phyloP scores from a whole-genome alignment of 2,888 invertebrate genomes.

The Hoplodrina ambigua region DNA sequence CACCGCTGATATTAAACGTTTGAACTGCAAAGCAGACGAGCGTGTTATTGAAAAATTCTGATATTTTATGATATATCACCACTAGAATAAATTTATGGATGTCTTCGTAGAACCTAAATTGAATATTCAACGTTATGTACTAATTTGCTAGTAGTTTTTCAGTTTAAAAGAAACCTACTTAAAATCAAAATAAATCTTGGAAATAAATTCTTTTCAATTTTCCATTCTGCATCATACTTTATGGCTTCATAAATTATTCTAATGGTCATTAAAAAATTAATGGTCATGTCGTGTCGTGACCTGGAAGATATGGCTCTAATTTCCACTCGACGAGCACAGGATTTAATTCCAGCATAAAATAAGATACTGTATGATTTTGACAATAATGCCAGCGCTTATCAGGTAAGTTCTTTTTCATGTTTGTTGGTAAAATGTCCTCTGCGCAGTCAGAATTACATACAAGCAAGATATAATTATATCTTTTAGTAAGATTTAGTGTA shows the following conservation, averaged over 20 bases:
- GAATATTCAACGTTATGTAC: not conserved
- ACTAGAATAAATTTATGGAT: slow-evolving; percentile 30
- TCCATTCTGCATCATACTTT: not conserved
- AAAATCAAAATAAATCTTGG: not conserved
- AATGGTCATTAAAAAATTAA: not conserved
- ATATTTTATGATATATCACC: slow-evolving; percentile 66
- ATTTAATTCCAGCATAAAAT: not conserved
- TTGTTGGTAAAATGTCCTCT: not conserved
- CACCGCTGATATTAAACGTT: slow-evolving; percentile 74
- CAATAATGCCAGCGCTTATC: not conserved
- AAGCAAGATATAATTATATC: too few relatives aligned
- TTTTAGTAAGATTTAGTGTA: too few relatives aligned
- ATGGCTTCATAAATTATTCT: not conserved
- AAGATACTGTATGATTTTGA: not conserved
- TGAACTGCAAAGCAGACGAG: slow-evolving; percentile 65
- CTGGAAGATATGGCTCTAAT: not conserved
- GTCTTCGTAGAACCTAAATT: not conserved
- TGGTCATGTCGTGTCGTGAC: not conserved
- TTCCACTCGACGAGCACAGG: not conserved
- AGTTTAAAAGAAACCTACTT: not conserved
- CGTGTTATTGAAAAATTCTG: slow-evolving; percentile 69
- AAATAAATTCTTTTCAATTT: not conserved
- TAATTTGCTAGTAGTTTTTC: too few relatives aligned
- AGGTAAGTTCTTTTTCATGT: not conserved
- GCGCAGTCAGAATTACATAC: too few relatives aligned